Conservation (phyloP, 1,140 invertebrate genomes). For the Drosophila ambigua region DNA sequence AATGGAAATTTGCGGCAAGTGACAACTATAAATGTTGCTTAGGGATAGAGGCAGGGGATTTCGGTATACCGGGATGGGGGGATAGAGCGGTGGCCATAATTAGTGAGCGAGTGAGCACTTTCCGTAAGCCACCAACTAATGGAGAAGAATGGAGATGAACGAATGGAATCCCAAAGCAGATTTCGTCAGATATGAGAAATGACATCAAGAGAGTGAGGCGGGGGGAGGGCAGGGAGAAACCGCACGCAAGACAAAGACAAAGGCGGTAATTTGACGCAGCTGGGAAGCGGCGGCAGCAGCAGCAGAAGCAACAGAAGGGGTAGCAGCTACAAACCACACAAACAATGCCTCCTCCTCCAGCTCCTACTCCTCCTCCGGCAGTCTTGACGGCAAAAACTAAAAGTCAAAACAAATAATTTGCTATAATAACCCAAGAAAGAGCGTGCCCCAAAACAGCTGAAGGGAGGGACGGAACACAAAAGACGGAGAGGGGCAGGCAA, state of each 20-base stretch:
- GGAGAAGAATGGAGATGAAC: slow-evolving; percentile 45
- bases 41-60: background rate
- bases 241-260: slow-evolving; percentile 59
- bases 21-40: slow-evolving; percentile 55
- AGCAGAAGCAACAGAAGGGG: slow-evolving; percentile 16
- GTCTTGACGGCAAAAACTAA: slow-evolving; percentile 63
- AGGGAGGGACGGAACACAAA: slow-evolving; percentile 23
- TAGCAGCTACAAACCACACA: slow-evolving; percentile 20
- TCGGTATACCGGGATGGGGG: background rate
- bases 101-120: slow-evolving; percentile 57
- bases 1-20: slow-evolving; percentile 27
- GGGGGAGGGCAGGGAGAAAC: slow-evolving; percentile 34
- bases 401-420: slow-evolving; percentile 81
- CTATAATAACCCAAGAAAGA: slow-evolving; percentile 72
- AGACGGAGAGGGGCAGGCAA: slow-evolving; percentile 9
- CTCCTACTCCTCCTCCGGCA: background rate
- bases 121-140: slow-evolving; percentile 57
- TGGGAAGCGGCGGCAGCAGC: slow-evolving; percentile 56
- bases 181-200: slow-evolving; percentile 55
- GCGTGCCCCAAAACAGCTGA: slow-evolving; percentile 69
- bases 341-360: slow-evolving; percentile 19
- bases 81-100: slow-evolving; percentile 22
- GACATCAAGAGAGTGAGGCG: background rate
- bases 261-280: slow-evolving; percentile 78
- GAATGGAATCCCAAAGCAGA: too few species aligned